Conservation (phyloP, 2,888 invertebrate species). For the Allacma fusca region DNA sequence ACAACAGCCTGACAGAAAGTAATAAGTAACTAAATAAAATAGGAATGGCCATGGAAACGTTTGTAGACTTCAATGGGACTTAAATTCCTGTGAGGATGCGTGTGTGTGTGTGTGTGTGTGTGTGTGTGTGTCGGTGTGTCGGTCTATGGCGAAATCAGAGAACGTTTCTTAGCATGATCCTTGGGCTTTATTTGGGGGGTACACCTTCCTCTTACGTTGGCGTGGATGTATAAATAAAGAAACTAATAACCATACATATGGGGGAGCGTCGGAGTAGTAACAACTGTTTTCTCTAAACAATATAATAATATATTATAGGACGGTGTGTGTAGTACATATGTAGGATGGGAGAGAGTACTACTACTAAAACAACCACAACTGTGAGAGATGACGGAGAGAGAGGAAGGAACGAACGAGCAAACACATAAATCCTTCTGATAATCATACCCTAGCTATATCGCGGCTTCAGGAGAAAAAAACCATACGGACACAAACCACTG, state of each 20-base stretch:
- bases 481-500: background rate
- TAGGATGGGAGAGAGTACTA: background rate
- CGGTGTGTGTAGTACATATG: too few species aligned
- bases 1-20: slow-evolving; percentile 3
- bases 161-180: slow-evolving; percentile 7
- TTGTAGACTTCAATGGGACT: background rate
- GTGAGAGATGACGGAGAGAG: background rate
- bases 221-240: too few species aligned
- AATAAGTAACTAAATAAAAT: slow-evolving; percentile 16
- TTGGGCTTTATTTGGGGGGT: background rate
- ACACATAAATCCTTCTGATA: slow-evolving; percentile 38
- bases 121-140: background rate
- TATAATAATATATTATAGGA: too few species aligned
- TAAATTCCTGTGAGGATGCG: background rate
- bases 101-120: background rate
- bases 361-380: background rate
- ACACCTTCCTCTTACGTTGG: background rate
- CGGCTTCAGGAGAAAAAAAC: too few species aligned
- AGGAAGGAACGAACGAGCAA: slow-evolving; percentile 9
- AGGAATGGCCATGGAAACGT: background rate
- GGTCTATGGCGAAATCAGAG: slow-evolving; percentile 11
- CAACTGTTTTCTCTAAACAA: slow-evolving; percentile 10
- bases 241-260: background rate
- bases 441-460: slow-evolving; percentile 29
- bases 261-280: background rate